phyloP scores from a whole-genome alignment of 2,797 vertebrate genomes.

The Cichlasoma orientale region DNA sequence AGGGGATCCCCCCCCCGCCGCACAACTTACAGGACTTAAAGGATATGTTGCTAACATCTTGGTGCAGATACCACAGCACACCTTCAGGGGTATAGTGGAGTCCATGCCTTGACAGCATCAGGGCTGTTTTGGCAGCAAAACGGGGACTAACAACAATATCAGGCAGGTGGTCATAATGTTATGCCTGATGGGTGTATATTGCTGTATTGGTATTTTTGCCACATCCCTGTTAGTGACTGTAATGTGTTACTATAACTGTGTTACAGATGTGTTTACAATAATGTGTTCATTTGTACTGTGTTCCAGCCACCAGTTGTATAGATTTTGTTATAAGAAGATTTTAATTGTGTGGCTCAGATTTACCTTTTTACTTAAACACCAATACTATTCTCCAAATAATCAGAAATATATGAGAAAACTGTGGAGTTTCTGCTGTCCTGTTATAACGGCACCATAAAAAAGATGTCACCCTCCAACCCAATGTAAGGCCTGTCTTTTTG shows the following conservation, averaged over 20 bases:
- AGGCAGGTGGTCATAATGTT: too few species aligned
- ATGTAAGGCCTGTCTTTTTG: constrained; percentile 32
- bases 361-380: constrained; percentile 2
- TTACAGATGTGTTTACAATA: neutral
- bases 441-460: constrained; percentile 15
- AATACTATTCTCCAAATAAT: neutral
- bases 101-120: too few species aligned
- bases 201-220: neutral
- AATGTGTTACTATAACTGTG: neutral
- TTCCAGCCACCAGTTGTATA: neutral
- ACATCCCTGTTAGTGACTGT: neutral
- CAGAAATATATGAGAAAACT: constrained; percentile 23
- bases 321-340: neutral
- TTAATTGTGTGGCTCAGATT: neutral
- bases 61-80: too few species aligned
- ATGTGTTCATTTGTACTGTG: neutral
- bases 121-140: too few species aligned
- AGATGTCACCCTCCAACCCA: constrained; percentile 47
- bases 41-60: too few species aligned
- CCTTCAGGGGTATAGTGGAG: too few species aligned
- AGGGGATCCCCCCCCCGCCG: too few species aligned
- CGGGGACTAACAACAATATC: too few species aligned
- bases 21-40: too few species aligned
- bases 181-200: neutral
- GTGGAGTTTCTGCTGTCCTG: constrained; percentile 3